Conservation (phyloP, 2,888 invertebrate genomes). For the Agonopterix subpropinquella region DNA sequence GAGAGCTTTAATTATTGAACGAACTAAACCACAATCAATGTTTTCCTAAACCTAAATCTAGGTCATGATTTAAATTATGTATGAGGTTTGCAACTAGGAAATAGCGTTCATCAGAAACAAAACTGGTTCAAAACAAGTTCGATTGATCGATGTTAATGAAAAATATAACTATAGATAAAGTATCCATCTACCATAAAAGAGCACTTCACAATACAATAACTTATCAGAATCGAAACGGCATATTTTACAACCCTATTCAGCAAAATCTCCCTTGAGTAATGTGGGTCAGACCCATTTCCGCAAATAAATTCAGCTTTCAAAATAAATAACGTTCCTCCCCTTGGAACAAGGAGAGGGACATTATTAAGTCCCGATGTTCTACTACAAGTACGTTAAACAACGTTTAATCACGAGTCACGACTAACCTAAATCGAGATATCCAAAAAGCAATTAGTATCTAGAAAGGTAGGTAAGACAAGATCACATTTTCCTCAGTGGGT, state of each 20-base stretch:
- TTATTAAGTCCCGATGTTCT: conserved; percentile 11
- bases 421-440: conserved; percentile 3
- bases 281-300: conserved; percentile 64
- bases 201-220: conserved; percentile 43
- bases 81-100: not conserved
- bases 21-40: no score
- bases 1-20: no score
- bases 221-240: conserved; percentile 44
- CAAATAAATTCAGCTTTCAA: conserved; percentile 65
- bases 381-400: conserved; percentile 14
- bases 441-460: conserved; percentile 17
- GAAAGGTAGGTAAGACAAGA: no score
- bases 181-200: conserved; percentile 11
- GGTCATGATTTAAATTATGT: no score
- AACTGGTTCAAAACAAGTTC: no score
- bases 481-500: no score
- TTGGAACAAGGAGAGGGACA: not conserved
- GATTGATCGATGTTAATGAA: no score
- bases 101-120: no score
- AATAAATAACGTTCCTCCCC: conserved; percentile 50
- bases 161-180: not conserved
- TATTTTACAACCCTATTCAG: conserved; percentile 61
- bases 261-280: conserved; percentile 66
- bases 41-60: no score
- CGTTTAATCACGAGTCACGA: conserved; percentile 1